Conservation (phyloP, 2,888 invertebrate species). For the Chymomyza procnemis region DNA sequence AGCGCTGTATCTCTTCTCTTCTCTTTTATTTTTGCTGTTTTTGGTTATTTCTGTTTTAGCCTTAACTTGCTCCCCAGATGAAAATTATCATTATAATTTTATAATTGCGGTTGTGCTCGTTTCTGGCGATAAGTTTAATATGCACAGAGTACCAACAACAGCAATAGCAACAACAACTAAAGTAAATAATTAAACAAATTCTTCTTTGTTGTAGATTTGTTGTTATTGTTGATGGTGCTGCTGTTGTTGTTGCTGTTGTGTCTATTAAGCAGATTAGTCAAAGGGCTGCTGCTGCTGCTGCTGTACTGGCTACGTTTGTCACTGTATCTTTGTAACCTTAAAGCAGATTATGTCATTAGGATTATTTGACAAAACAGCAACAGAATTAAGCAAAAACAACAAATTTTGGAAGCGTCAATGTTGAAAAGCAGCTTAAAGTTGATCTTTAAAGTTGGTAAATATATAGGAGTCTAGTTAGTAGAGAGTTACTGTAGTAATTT, state of each 20-base stretch:
- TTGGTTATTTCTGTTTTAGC: neutral
- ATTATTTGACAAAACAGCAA: constrained; percentile 30
- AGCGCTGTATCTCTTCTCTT: constrained; percentile 29
- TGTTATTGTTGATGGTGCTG: neutral
- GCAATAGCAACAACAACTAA: constrained; percentile 11
- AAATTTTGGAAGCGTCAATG: constrained; percentile 33
- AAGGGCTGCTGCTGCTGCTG: constrained; percentile 57
- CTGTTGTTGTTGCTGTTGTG: constrained; percentile 38
- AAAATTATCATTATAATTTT: constrained; percentile 72
- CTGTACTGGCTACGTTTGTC: neutral
- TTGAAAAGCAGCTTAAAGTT: constrained; percentile 27
- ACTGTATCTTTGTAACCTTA: constrained; percentile 50
- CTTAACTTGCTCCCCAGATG: constrained; percentile 53
- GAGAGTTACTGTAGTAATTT: too few relatives aligned
- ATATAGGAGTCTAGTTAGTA: neutral
- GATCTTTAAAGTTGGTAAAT: neutral
- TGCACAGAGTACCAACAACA: constrained; percentile 38
- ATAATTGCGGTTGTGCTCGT: constrained; percentile 64
- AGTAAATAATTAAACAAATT: constrained; percentile 12
- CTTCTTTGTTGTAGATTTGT: constrained; percentile 1
- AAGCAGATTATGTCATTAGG: constrained; percentile 72
- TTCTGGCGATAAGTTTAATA: constrained; percentile 69
- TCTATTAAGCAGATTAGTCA: constrained; percentile 70
- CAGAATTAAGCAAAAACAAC: neutral
- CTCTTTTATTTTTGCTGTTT: neutral